These are phyloP conservation scores for Tetropium fuscum DNA, from an alignment of 2,888 invertebrate species.

Conservation along the genomic window DNA sequence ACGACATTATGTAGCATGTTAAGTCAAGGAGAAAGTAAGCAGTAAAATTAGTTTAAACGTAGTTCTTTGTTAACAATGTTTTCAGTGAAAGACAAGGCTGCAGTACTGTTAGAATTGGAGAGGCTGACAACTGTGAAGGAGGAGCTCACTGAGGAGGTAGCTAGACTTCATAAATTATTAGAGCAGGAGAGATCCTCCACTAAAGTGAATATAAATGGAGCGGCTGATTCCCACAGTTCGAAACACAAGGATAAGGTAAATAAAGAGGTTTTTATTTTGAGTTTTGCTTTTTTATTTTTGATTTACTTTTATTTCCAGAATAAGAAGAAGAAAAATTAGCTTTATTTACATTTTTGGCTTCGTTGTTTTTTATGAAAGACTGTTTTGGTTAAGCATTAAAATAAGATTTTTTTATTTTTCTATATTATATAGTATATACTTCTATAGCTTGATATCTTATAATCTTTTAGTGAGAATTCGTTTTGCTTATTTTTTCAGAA, in stretches of 20 bases:
- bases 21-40: conserved; percentile 61
- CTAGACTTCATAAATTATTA: conserved; percentile 75
- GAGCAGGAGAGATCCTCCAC: conserved; percentile 79
- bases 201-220: conserved; percentile 48
- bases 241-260: conserved; percentile 36
- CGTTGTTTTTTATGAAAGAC: conserved; percentile 31
- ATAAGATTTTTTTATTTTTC: conserved; percentile 23
- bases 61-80: not conserved
- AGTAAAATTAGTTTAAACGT: not conserved
- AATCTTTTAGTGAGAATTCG: conserved; percentile 10
- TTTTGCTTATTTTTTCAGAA: conserved; percentile 40
- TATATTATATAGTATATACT: conserved; percentile 24
- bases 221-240: conserved; percentile 29
- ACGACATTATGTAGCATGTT: conserved; percentile 59
- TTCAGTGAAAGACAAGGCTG: conserved; percentile 86
- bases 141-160: conserved; percentile 79
- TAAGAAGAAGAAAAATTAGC: conserved; percentile 44
- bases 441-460: conserved; percentile 12
- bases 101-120: conserved; percentile 79
- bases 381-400: conserved; percentile 23
- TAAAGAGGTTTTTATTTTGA: conserved; percentile 1
- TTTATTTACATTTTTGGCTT: conserved; percentile 9
- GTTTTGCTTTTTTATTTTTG: conserved; percentile 20
- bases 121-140: conserved; percentile 76
- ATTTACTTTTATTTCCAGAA: conserved; percentile 39